phyloP scores from a whole-genome alignment of 2,113 vertebrate species.

The Trichomycterus rosablanca region DNA sequence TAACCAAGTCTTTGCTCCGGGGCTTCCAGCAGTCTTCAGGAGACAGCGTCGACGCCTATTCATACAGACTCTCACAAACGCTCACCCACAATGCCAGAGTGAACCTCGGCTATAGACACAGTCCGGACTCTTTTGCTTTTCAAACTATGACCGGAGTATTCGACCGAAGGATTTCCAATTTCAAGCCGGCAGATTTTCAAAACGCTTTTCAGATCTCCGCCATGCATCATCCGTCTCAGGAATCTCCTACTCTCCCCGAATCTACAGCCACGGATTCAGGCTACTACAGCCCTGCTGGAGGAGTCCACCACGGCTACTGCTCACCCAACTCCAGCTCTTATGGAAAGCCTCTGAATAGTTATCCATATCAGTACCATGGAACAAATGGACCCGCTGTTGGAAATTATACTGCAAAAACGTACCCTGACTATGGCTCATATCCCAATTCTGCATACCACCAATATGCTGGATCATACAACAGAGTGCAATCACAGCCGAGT shows the following conservation, averaged over 20 bases:
- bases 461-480: slow-evolving; percentile 89
- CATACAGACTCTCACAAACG: slow-evolving; percentile 12
- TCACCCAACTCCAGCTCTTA: slow-evolving; percentile 90
- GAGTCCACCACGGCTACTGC: slow-evolving; percentile 89
- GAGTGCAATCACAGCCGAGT: slow-evolving; percentile 80
- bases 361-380: slow-evolving; percentile 94
- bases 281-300: slow-evolving; percentile 91
- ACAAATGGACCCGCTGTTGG: slow-evolving; percentile 84
- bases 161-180: slow-evolving; percentile 90
- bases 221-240: slow-evolving; percentile 87
- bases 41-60: slow-evolving; percentile 63
- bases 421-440: slow-evolving; percentile 84
- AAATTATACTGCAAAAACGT: slow-evolving; percentile 89
- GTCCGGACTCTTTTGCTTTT: slow-evolving; percentile 18
- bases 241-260: slow-evolving; percentile 96
- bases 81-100: slow-evolving; percentile 45
- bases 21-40: slow-evolving; percentile 88
- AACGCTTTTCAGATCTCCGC: slow-evolving; percentile 86
- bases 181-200: slow-evolving; percentile 88
- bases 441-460: slow-evolving; percentile 85
- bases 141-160: slow-evolving; percentile 94
- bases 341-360: slow-evolving; percentile 89
- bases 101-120: slow-evolving; percentile 7
- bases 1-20: slow-evolving; percentile 96
- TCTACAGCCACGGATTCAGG: slow-evolving; percentile 96